Evolutionary conservation across 2,113 vertebrate species (phyloP).

Genomic region (Mugil cephalus): DNA sequence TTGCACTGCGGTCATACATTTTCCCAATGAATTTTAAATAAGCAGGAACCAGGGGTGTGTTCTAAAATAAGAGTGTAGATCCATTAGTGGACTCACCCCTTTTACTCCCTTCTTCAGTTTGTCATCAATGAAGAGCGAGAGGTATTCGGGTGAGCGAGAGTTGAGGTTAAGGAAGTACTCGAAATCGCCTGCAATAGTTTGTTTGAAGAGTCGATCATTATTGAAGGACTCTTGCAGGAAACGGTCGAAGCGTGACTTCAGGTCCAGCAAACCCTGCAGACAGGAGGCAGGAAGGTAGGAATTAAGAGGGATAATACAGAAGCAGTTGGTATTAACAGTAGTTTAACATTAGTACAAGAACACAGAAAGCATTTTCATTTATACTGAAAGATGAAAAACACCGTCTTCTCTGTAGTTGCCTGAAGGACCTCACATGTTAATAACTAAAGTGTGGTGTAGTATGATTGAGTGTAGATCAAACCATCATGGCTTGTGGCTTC

Average conservation of each 20-base stretch:
- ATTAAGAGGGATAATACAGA: background rate
- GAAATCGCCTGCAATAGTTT: constrained; percentile 98
- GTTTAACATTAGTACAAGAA: background rate
- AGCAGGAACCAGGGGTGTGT: background rate
- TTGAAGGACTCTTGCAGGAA: constrained; percentile 98
- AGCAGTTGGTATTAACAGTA: background rate
- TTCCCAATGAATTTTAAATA: constrained; percentile 1
- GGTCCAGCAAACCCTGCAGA: constrained; percentile 93
- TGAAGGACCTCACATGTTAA: background rate
- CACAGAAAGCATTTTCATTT: too few species aligned
- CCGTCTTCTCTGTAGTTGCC: background rate
- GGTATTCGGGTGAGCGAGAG: constrained; percentile 98
- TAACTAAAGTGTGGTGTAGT: background rate
- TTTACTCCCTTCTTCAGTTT: constrained; percentile 99
- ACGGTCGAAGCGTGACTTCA: constrained; percentile 97
- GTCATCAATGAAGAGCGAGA: constrained; percentile 99
- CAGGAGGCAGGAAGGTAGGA: background rate
- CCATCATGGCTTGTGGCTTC: constrained; percentile 7
- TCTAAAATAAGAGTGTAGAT: background rate
- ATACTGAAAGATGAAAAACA: constrained; percentile 1
- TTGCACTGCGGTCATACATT: too few species aligned
- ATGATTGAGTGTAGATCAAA: background rate
- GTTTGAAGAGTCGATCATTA: constrained; percentile 98
- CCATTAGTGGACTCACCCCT: constrained; percentile 88
- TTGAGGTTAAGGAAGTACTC: constrained; percentile 99